Evolutionary conservation across 2,888 invertebrate genomes (phyloP), one percentile per base, ranked within the genome.

Genomic region (Perizoma affinitatum): DNA sequence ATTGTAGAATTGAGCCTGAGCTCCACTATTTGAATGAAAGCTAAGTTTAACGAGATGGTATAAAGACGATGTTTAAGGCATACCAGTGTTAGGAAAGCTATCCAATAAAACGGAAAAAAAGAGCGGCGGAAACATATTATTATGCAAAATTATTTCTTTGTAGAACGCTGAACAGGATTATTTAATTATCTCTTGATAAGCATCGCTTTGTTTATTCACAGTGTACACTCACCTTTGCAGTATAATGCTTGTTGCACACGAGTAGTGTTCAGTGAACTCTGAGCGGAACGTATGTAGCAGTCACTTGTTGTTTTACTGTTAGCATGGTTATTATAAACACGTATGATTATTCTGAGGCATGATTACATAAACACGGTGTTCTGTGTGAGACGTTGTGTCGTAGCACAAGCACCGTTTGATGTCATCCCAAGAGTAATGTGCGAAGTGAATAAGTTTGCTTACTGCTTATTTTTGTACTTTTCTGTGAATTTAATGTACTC

Each of bases 241-340:
- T 11, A 73, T 72, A 73, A 74, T 75, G 76, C 70, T 73, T 68
- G 72, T 71, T 75, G 75, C 75, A 76, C 75, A 79, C 73, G 72
- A 72, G 72, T 59, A 63, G 65, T 72, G 70, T 70, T 70, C 72
- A 72, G 68, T 74, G 75, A 77, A 69, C 75, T 72, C 68, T 67
- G 71, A 71, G 71, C 74, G 71, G 70, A 73, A 74, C 72, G 75
- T 71, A 71, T 68, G 66, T 46, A 47, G 52, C 64, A 63, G 56
- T 61, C 61, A 51, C 49, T 59, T 55, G 60, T 58, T 61, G 62
- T 60, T 49, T 61, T 71, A 68, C 68, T 63, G 69, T 69, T 71
- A 71, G 52, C 51, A 56, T 59, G 47, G 61, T 60, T 66, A 57
- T 56, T 61, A 61, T 41, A 42, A 63, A 47, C 62, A 60, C 59